phyloP scores from a whole-genome alignment of 2,888 invertebrate species.

The Anodontia alba region DNA sequence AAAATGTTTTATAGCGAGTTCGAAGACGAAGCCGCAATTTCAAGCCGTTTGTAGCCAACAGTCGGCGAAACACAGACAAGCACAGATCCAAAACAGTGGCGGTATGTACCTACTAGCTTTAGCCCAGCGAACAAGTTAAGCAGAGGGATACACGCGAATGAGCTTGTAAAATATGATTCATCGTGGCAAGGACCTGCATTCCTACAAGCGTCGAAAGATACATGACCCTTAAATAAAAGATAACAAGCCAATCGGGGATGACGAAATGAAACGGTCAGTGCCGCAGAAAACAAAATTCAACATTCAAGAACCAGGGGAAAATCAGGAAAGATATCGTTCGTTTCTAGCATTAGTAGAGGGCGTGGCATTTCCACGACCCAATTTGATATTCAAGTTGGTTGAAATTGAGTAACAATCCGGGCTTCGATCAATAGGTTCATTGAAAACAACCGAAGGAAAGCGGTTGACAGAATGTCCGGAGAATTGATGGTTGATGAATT shows the following conservation, averaged over 20 bases:
- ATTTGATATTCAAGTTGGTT: constrained; percentile 29
- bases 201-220: background rate
- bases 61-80: constrained; percentile 53
- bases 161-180: background rate
- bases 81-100: constrained; percentile 44
- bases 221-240: constrained; percentile 25
- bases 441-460: constrained; percentile 20
- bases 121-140: constrained; percentile 29
- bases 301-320: background rate
- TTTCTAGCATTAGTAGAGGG: background rate
- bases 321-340: background rate
- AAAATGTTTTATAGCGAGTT: constrained; percentile 56
- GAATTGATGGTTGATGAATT: constrained; percentile 28
- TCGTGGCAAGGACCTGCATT: constrained; percentile 51
- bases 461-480: background rate
- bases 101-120: constrained; percentile 23
- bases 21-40: constrained; percentile 36
- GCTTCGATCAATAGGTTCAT: constrained; percentile 40
- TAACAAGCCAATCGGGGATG: background rate
- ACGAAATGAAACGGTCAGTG: background rate
- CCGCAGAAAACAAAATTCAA: background rate
- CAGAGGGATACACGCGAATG: background rate
- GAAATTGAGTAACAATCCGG: background rate
- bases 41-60: constrained; percentile 61
- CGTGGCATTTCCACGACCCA: background rate